Conservation (phyloP, 1,140 invertebrate genomes). For the Heliconius hermathena region DNA sequence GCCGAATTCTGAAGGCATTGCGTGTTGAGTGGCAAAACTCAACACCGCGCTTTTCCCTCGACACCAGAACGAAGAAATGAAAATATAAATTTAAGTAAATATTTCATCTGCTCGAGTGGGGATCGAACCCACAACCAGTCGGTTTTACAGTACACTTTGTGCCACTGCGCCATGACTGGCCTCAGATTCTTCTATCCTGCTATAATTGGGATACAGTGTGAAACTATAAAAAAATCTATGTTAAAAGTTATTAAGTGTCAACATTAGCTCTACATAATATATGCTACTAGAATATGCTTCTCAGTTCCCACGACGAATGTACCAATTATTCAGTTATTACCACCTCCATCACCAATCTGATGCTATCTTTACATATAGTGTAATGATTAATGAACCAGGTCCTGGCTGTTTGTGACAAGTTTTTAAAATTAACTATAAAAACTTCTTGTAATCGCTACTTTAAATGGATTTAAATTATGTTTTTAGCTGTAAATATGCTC, state of each 20-base stretch:
- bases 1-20: too few relatives aligned
- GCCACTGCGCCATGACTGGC: too few relatives aligned
- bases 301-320: slow-evolving; percentile 1
- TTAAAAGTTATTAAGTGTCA: not conserved
- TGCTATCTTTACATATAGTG: not conserved
- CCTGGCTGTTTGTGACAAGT: slow-evolving; percentile 3
- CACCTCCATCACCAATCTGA: not conserved
- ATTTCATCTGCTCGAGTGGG: too few relatives aligned
- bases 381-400: slow-evolving; percentile 6
- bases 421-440: not conserved
- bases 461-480: not conserved
- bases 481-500: not conserved
- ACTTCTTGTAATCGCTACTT: not conserved
- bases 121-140: too few relatives aligned
- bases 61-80: too few relatives aligned
- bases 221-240: too few relatives aligned
- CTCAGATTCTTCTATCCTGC: too few relatives aligned
- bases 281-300: slow-evolving; percentile 3
- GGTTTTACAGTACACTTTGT: too few relatives aligned
- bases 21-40: too few relatives aligned
- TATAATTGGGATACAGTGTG: too few relatives aligned
- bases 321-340: slow-evolving; percentile 4
- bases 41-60: too few relatives aligned
- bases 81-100: too few relatives aligned
- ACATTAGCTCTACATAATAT: not conserved